Evolutionary conservation across 1,140 invertebrate species (phyloP).

Genomic region (Laupala kohalensis): DNA sequence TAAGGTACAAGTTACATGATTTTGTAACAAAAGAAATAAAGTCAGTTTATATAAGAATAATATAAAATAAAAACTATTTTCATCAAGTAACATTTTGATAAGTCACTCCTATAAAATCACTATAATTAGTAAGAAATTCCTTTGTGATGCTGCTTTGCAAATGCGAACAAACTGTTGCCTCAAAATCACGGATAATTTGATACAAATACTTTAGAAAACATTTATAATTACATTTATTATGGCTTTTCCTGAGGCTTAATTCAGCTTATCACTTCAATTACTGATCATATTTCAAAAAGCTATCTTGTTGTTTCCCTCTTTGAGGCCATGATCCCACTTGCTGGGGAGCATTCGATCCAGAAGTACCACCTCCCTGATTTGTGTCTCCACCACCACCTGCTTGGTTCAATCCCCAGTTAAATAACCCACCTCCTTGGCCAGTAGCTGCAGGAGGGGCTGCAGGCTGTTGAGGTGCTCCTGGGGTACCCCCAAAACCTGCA

Average conservation of each 20-base stretch:
- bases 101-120: no score
- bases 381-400: conserved; percentile 24
- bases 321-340: conserved; percentile 37
- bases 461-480: conserved; percentile 10
- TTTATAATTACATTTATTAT: background rate
- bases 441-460: conserved; percentile 21
- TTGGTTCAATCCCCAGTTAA: conserved; percentile 41
- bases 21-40: no score
- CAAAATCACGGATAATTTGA: background rate
- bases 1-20: background rate
- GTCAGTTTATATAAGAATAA: no score
- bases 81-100: background rate
- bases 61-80: background rate
- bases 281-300: conserved; percentile 36
- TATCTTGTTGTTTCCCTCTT: conserved; percentile 32
- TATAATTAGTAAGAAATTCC: no score
- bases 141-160: background rate
- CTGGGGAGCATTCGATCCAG: conserved; percentile 33
- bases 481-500: conserved; percentile 12
- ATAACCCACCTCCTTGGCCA: conserved; percentile 32
- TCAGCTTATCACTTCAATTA: background rate
- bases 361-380: conserved; percentile 17
- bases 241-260: background rate
- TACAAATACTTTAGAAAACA: background rate
- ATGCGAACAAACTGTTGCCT: background rate